Percentiles rank a stretch among this genome's conserved stretches.
Evolutionary conservation across 2,113 vertebrate genomes (phyloP).

Genomic region (Fregetta grallaria): DNA sequence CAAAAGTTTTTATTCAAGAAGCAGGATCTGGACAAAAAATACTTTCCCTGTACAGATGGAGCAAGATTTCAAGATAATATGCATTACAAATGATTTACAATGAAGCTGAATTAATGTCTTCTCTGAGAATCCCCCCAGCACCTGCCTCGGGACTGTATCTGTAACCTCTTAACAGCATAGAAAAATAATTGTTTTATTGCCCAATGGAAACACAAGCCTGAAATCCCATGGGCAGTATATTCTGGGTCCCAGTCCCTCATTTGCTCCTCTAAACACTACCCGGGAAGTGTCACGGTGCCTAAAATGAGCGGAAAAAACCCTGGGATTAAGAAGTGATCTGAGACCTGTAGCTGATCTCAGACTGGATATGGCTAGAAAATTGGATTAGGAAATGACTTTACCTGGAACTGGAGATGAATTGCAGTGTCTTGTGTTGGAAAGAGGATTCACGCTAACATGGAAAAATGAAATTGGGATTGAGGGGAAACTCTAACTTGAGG

Average conservation of each 20-base stretch:
- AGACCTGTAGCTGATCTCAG: not conserved
- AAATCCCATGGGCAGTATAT: not conserved
- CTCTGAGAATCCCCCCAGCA: not conserved
- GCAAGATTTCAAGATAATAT: not conserved
- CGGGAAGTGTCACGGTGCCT: not conserved
- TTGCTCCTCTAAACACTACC: not conserved
- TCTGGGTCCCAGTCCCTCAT: not conserved
- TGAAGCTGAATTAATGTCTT: not conserved
- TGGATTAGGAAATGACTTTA: not conserved
- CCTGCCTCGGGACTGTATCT: not conserved
- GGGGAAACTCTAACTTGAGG: not conserved
- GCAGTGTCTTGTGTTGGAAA: not conserved
- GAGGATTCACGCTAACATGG: not conserved
- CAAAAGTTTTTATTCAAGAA: not conserved
- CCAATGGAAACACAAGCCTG: not conserved
- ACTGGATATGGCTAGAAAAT: not conserved
- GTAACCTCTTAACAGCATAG: not conserved
- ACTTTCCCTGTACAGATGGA: not conserved
- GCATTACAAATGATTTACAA: not conserved
- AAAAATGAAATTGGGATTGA: not conserved
- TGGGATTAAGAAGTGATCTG: not conserved
- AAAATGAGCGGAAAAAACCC: not conserved
- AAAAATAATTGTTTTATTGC: not conserved
- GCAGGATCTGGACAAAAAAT: not conserved
- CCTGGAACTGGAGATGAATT: not conserved